phyloP scores from a whole-genome alignment of 1,140 invertebrate genomes.

The Eciton burchellii region DNA sequence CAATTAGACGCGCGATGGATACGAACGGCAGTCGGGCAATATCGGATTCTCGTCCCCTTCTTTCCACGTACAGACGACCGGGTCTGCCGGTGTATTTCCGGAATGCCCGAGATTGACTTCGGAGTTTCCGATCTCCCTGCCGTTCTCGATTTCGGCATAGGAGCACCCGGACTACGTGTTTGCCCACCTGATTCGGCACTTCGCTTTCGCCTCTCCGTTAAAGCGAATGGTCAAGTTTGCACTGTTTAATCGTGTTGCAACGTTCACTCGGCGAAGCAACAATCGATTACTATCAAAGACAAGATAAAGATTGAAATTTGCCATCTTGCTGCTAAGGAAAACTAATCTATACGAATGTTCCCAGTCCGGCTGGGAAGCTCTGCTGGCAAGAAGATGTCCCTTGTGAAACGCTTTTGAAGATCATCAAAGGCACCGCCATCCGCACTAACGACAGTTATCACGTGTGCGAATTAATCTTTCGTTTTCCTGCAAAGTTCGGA shows the following conservation, averaged over 20 bases:
- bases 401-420: not conserved
- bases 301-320: slow-evolving; percentile 48
- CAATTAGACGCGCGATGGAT: slow-evolving; percentile 79
- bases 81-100: slow-evolving; percentile 51
- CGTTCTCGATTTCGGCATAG: slow-evolving; percentile 40
- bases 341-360: slow-evolving; percentile 28
- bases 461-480: no score
- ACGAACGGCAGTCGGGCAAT: slow-evolving; percentile 61
- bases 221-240: slow-evolving; percentile 53
- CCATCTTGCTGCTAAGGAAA: not conserved
- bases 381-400: not conserved
- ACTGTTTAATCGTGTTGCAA: slow-evolving; percentile 49
- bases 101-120: slow-evolving; percentile 65
- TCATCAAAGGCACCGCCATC: not conserved
- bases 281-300: slow-evolving; percentile 54
- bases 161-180: slow-evolving; percentile 46
- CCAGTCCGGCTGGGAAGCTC: not conserved
- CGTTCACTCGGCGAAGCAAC: slow-evolving; percentile 35
- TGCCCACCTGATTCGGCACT: slow-evolving; percentile 57
- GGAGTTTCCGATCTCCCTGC: slow-evolving; percentile 64
- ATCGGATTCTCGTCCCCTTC: slow-evolving; percentile 64
- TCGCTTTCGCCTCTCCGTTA: slow-evolving; percentile 31
- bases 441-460: not conserved
- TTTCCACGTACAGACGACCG: slow-evolving; percentile 60
- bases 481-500: no score